Evolutionary conservation across 2,888 invertebrate genomes (phyloP).

Genomic region (Leptinotarsa juncta): DNA sequence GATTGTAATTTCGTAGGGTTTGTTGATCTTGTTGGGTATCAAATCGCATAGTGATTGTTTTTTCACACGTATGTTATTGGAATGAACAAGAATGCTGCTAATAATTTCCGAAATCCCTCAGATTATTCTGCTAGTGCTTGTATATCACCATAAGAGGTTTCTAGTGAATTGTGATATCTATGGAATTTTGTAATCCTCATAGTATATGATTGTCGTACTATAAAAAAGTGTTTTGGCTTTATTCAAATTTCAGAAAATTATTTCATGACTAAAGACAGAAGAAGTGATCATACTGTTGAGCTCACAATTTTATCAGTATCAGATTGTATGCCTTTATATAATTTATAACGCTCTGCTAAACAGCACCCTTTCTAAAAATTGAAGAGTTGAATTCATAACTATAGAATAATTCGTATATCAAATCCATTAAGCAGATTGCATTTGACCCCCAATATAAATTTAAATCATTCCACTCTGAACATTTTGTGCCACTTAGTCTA

Average conservation of each 20-base stretch:
- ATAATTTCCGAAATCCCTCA: no score
- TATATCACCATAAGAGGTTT: no score
- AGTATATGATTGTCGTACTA: not conserved
- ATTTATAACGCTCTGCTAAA: constrained; percentile 33
- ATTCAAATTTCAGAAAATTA: not conserved
- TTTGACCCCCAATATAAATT: constrained; percentile 29
- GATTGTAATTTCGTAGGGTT: no score
- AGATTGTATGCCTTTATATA: constrained; percentile 13
- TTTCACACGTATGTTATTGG: no score
- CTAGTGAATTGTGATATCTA: no score
- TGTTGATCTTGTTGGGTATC: no score
- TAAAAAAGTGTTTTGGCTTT: not conserved
- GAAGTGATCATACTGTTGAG: not conserved
- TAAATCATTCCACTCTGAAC: constrained; percentile 31
- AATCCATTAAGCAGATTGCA: constrained; percentile 44
- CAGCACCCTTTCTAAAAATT: constrained; percentile 44
- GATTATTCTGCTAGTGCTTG: no score
- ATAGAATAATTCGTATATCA: constrained; percentile 42
- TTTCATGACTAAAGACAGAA: not conserved
- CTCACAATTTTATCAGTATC: not conserved
- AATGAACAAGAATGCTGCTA: no score
- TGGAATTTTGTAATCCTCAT: no score
- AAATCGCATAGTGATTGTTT: no score
- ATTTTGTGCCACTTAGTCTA: constrained; percentile 9
- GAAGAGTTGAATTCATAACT: constrained; percentile 49